phyloP scores from a whole-genome alignment of 1,140 invertebrate species.

The Drosophila pseudoananassae region DNA sequence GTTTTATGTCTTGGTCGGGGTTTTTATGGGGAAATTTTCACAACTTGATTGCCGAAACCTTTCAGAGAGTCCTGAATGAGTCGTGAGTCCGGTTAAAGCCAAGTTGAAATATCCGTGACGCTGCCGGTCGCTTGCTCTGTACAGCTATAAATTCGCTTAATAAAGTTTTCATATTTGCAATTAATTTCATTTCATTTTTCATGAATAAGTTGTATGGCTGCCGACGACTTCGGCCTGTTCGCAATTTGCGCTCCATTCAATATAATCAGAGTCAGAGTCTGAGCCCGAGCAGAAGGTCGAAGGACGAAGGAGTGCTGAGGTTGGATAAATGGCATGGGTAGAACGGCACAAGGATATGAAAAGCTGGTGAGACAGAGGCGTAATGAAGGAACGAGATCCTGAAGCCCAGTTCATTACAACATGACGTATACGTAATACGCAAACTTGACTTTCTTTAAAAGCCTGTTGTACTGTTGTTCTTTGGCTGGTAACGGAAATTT shows the following conservation, averaged over 20 bases:
- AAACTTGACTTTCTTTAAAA: constrained; percentile 39
- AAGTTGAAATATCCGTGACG: constrained; percentile 4
- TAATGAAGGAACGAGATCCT: neutral
- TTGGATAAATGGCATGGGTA: neutral
- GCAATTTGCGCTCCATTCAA: constrained; percentile 72
- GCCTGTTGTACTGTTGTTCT: neutral
- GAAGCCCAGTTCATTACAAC: constrained; percentile 50
- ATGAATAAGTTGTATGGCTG: constrained; percentile 65
- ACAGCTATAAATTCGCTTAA: constrained; percentile 69
- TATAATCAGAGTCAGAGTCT: constrained; percentile 47
- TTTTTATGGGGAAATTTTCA: constrained; percentile 28
- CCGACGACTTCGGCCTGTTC: constrained; percentile 51
- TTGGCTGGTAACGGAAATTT: constrained; percentile 11
- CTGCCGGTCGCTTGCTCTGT: constrained; percentile 2
- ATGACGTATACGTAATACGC: constrained; percentile 59
- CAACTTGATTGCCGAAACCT: constrained; percentile 27
- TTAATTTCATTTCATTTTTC: constrained; percentile 74
- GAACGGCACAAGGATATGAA: neutral
- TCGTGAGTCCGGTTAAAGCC: constrained; percentile 5
- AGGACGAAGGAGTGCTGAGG: constrained; percentile 22
- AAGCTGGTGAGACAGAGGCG: neutral
- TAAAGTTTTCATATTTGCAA: constrained; percentile 77
- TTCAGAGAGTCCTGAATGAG: neutral
- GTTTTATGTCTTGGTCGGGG: constrained; percentile 23
- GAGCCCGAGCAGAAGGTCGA: constrained; percentile 11